Base-by-base conservation (phyloP, 2,888 invertebrate genomes). In the Cetonia aurata region DNA sequence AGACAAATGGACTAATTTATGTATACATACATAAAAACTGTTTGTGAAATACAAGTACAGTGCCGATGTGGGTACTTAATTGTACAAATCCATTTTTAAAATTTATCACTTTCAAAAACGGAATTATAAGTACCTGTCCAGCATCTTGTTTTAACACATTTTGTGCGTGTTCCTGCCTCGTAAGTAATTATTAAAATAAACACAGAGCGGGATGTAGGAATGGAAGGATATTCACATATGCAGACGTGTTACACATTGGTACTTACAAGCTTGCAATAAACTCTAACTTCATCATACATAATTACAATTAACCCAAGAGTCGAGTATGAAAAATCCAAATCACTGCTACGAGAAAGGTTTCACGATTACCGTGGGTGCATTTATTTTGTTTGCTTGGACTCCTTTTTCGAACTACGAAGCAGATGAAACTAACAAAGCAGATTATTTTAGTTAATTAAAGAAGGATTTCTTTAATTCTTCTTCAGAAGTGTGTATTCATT, bases 111-210 rank as follows among this genome's bases (percentile, higher is more conserved):
- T 17, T 33, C 50, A 37, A 50, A 25, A 6, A 17, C 6, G 9
- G 62, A 65, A 65, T 65, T 50, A 50, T 65, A 50, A 65, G 50
- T 65, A 41, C 17, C 41, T 6, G 17, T 48, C 48, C 33, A 8
- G 48, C 41, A 10, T 50, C 50, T 65, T 65, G 62, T 65, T 65
- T 65, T 65, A 50, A 50, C 62, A 50, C 62, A 65, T 65, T 65
- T 50, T 52, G 15, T 65, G 50, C 62, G 50, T 65, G 62, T 65
- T 65, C 50, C 62, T 48, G 62, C 33, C 50, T 33, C 50, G n/a
- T 12, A 65, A 48, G 33, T 50, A 50, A 65, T 65, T 65, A 37
- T 50, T 65, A 65, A 50, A 65, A 50, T 50, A 65, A 65, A 65
- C 50, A 65, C 50, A 50, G 62, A 25, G 37, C 50, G 50, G 17